These are phyloP conservation scores for Phania funesta DNA, from an alignment of 2,888 invertebrate genomes.

Conservation along the genomic window DNA sequence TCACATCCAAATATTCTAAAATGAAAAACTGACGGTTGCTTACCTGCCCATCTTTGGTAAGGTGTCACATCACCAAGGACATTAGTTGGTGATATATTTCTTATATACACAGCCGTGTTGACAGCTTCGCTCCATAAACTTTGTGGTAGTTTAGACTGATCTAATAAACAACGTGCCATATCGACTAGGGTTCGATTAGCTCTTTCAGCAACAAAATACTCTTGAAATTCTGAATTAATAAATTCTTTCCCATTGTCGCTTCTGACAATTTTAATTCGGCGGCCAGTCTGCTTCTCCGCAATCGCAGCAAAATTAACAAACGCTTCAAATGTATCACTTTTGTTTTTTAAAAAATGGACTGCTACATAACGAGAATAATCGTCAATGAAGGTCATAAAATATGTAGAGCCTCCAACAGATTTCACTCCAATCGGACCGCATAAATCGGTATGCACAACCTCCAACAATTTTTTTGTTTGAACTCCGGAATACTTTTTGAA, in stretches of 20 bases:
- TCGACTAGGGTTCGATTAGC: constrained; percentile 41
- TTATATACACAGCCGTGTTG: constrained; percentile 21
- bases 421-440: constrained; percentile 23
- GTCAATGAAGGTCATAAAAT: constrained; percentile 35
- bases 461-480: constrained; percentile 5
- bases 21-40: constrained; percentile 16
- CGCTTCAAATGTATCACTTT: background rate
- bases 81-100: constrained; percentile 40
- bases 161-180: constrained; percentile 32
- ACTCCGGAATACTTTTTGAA: constrained; percentile 7
- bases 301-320: background rate
- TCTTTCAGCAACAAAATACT: constrained; percentile 2
- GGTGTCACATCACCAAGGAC: constrained; percentile 28
- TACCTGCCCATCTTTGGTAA: constrained; percentile 32
- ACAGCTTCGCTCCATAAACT: constrained; percentile 36
- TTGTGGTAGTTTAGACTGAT: constrained; percentile 16
- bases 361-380: constrained; percentile 19
- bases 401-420: constrained; percentile 13
- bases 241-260: background rate
- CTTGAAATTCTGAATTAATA: background rate
- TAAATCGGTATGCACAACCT: constrained; percentile 26
- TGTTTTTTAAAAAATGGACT: background rate
- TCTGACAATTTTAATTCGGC: background rate
- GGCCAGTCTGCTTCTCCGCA: background rate
- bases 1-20: constrained; percentile 33